Evolutionary conservation across 2,888 invertebrate species (phyloP).

Genomic region (Leucania comma): DNA sequence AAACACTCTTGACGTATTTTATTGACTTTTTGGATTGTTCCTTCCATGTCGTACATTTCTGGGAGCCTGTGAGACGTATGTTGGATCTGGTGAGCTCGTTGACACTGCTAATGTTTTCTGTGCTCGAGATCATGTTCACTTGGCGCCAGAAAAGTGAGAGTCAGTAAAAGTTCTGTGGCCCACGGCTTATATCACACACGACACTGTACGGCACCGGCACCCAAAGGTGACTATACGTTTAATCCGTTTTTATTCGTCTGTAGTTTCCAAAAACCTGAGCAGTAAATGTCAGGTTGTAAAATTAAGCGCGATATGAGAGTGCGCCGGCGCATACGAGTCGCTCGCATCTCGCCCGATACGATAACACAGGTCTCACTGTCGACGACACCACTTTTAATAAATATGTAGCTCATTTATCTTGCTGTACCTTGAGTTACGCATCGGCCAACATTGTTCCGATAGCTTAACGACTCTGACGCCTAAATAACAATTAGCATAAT

Average conservation of each 20-base stretch:
- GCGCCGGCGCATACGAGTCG: constrained; percentile 79
- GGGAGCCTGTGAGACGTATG: constrained; percentile 77
- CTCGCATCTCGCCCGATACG: constrained; percentile 85
- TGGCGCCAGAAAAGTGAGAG: constrained; percentile 78
- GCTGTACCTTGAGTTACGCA: constrained; percentile 79
- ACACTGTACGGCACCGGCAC: constrained; percentile 75
- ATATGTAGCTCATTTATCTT: constrained; percentile 86
- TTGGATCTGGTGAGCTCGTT: constrained; percentile 83
- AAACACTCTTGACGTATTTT: constrained; percentile 80
- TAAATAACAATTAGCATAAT: constrained; percentile 62
- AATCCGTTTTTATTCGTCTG: constrained; percentile 82
- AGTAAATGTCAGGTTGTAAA: constrained; percentile 85
- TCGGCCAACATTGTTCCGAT: constrained; percentile 73
- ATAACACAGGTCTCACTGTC: constrained; percentile 85
- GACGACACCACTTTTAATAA: constrained; percentile 85
- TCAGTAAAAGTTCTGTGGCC: constrained; percentile 76
- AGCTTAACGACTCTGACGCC: constrained; percentile 61
- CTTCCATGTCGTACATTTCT: constrained; percentile 74
- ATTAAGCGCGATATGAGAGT: constrained; percentile 82
- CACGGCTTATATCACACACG: constrained; percentile 74
- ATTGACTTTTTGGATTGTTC: constrained; percentile 80
- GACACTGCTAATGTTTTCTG: constrained; percentile 75
- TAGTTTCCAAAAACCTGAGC: constrained; percentile 87
- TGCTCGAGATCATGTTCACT: constrained; percentile 78
- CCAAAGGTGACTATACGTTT: constrained; percentile 78